These are phyloP conservation scores for Apostichopus japonicus DNA, from an alignment of 35 echinoderm and acorn worm genomes.

Conservation along the genomic window DNA sequence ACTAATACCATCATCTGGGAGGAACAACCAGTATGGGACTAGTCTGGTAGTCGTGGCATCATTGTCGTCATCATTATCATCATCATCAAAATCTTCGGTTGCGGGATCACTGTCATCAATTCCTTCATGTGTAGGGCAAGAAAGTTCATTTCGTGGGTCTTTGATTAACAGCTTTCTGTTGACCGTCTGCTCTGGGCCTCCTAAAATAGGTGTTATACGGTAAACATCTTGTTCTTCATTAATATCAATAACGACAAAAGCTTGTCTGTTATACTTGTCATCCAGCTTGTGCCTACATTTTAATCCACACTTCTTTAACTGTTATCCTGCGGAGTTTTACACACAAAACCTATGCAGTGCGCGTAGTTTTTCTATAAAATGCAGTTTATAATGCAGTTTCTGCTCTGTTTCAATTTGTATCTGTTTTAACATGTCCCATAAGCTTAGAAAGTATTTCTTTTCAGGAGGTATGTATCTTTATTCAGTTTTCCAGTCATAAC, in stretches of 20 bases:
- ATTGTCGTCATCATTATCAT: neutral
- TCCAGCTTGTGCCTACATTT: conserved; percentile 50
- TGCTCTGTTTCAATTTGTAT: too few relatives aligned
- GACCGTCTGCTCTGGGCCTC: conserved; percentile 12
- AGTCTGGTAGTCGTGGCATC: neutral
- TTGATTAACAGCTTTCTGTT: conserved; percentile 6
- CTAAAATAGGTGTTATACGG: neutral
- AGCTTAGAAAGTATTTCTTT: too few relatives aligned
- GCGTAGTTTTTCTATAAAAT: too few relatives aligned
- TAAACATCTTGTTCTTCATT: conserved; percentile 26
- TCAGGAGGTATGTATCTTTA: too few relatives aligned
- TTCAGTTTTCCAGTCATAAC: too few relatives aligned
- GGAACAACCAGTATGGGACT: conserved; percentile 12
- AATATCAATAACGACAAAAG: conserved; percentile 1
- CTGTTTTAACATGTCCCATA: too few relatives aligned
- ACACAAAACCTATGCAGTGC: too few relatives aligned
- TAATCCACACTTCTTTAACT: conserved; percentile 2
- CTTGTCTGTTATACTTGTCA: neutral
- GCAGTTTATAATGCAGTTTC: too few relatives aligned
- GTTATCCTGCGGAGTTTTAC: too few relatives aligned
- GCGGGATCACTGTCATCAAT: neutral
- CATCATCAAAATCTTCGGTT: neutral
- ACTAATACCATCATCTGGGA: neutral
- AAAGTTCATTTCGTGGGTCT: neutral
- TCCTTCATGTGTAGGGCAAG: neutral